A percentile compares a stretch with the other conserved stretches of the same genome.
Evolutionary conservation across 2,797 vertebrate species (phyloP).

Genomic region (Morelia viridis): DNA sequence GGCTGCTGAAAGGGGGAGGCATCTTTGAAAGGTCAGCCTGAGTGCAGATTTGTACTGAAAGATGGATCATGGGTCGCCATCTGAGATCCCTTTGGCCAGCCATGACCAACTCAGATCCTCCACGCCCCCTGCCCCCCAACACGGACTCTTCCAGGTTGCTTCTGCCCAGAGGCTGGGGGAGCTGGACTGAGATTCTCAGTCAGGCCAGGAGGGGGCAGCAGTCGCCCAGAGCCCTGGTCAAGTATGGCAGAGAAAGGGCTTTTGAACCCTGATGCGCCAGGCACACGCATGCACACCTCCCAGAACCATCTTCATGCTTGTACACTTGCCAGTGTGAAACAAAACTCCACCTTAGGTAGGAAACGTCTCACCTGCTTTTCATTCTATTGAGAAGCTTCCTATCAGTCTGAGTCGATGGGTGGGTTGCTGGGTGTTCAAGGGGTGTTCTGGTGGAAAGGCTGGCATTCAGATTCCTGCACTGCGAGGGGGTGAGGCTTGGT

Average conservation of each 20-base stretch:
- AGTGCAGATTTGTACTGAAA: background rate
- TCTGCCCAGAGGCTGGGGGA: background rate
- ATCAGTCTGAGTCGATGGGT: too few relatives aligned
- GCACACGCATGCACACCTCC: too few relatives aligned
- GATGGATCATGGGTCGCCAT: background rate
- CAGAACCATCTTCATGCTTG: too few relatives aligned
- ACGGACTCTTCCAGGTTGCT: background rate
- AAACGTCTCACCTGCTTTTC: too few relatives aligned
- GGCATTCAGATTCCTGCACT: background rate
- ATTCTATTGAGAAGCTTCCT: too few relatives aligned
- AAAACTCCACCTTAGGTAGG: too few relatives aligned
- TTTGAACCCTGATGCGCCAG: too few relatives aligned
- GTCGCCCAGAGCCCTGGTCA: background rate
- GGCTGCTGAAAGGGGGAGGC: background rate
- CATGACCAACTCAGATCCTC: background rate
- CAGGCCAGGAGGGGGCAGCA: background rate
- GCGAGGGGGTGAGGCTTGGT: too few relatives aligned
- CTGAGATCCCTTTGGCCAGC: background rate
- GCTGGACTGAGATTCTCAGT: background rate
- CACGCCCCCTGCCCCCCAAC: background rate
- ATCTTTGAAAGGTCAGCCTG: background rate
- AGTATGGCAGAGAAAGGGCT: background rate
- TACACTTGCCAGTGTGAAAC: too few relatives aligned
- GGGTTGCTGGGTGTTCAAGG: too few relatives aligned
- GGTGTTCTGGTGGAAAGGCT: background rate